These are phyloP conservation scores for Drosophila helvetica DNA, from an alignment of 2,888 invertebrate genomes.

Conservation along the genomic window DNA sequence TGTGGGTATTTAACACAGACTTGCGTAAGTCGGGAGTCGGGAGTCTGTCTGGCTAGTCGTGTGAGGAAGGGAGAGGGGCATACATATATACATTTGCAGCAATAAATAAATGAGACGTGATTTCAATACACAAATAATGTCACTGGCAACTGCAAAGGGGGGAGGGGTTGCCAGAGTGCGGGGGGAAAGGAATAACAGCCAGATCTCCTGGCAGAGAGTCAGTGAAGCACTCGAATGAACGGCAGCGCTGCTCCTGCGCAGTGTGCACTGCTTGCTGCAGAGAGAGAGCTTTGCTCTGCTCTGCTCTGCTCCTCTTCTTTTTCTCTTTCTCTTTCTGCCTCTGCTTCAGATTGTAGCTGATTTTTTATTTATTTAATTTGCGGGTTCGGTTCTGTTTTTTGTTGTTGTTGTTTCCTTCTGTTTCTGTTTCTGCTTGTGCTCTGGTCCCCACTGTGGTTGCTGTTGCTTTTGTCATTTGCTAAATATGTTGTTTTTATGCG, in stretches of 20 bases:
- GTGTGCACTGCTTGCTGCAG: conserved; percentile 8
- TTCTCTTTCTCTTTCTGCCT: conserved; percentile 20
- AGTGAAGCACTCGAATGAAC: background rate
- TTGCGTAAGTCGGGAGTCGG: conserved; percentile 54
- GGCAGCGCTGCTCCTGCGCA: background rate
- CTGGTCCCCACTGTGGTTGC: conserved; percentile 35
- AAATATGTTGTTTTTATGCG: conserved; percentile 82
- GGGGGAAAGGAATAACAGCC: background rate
- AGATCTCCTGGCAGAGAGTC: background rate
- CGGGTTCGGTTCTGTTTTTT: conserved; percentile 53
- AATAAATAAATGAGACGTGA: conserved; percentile 85
- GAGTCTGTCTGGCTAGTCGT: conserved; percentile 24
- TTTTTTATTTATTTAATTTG: conserved; percentile 81
- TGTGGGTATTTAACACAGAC: conserved; percentile 71
- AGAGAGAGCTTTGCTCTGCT: conserved; percentile 14
- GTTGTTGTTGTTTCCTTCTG: conserved; percentile 6
- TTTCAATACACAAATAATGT: conserved; percentile 84
- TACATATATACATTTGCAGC: conserved; percentile 69
- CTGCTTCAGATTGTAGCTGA: conserved; percentile 54
- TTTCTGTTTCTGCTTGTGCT: conserved; percentile 25
- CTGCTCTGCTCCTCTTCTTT: conserved; percentile 28
- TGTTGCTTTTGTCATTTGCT: conserved; percentile 81
- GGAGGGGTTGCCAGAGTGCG: background rate
- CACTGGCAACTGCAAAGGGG: conserved; percentile 7
- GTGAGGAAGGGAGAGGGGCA: conserved; percentile 9